A percentile compares a stretch with the other conserved stretches of the same genome.
phyloP scores from a whole-genome alignment of 37 sponge, comb jelly and placozoan species.

The Mnemiopsis leidyi region DNA sequence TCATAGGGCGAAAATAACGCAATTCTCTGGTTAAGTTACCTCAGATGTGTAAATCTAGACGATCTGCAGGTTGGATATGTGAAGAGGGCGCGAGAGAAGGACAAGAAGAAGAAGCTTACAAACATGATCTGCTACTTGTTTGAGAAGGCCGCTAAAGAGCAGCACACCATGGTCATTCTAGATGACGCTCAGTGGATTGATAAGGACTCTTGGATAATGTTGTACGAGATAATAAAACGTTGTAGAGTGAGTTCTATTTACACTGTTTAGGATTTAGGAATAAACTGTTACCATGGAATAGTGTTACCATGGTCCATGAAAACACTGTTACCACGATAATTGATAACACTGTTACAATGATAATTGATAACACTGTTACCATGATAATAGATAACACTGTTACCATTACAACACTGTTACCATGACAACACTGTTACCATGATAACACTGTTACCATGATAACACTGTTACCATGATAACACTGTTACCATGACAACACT shows the following conservation, averaged over 20 bases:
- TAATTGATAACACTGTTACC: neutral
- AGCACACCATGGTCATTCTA: slow-evolving; percentile 73
- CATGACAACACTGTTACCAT: neutral
- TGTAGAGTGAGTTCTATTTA: slow-evolving; percentile 23
- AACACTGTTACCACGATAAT: neutral
- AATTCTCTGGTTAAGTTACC: too few relatives aligned
- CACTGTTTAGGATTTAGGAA: too few relatives aligned
- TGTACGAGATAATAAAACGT: slow-evolving; percentile 70
- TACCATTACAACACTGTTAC: neutral
- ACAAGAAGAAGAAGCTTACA: slow-evolving; percentile 62
- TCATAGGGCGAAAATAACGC: too few relatives aligned
- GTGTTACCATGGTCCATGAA: too few relatives aligned
- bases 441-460: neutral
- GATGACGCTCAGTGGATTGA: slow-evolving; percentile 94
- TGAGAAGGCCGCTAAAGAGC: slow-evolving; percentile 59
- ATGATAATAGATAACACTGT: neutral
- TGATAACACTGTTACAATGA: neutral
- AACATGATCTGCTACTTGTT: slow-evolving; percentile 64
- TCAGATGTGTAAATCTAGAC: too few relatives aligned
- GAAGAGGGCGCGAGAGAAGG: slow-evolving; percentile 44
- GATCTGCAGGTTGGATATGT: neutral
- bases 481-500: too few relatives aligned
- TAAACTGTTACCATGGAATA: too few relatives aligned
- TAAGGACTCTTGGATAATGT: slow-evolving; percentile 84
- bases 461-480: neutral